A percentile compares a stretch with the other conserved stretches of the same genome.
phyloP scores from a whole-genome alignment of 1,140 invertebrate genomes.

The Drosophila chauvacae region DNA sequence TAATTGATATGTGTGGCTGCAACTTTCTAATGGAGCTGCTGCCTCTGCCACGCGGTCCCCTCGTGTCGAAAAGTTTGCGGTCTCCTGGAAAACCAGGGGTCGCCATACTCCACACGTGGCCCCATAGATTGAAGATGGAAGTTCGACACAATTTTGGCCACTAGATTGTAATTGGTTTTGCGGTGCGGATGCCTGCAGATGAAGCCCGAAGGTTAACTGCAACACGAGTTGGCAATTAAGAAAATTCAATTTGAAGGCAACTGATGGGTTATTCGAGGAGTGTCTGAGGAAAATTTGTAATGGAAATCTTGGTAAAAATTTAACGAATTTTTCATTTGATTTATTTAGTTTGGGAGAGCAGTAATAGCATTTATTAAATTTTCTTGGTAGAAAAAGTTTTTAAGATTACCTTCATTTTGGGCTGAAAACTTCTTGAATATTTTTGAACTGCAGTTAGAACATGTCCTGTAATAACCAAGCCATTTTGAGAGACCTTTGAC shows the following conservation, averaged over 20 bases:
- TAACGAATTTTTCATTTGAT: not conserved
- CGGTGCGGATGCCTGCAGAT: constrained; percentile 39
- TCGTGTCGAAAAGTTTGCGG: constrained; percentile 56
- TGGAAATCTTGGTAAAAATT: not conserved
- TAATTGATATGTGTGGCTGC: constrained; percentile 76
- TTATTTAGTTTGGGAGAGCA: not conserved
- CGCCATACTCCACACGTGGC: constrained; percentile 33
- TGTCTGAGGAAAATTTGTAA: not conserved
- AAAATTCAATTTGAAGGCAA: constrained; percentile 41
- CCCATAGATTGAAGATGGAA: constrained; percentile 23
- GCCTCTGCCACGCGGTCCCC: not conserved
- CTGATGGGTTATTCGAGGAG: constrained; percentile 11
- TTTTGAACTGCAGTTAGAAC: not conserved
- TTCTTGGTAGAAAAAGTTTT: not conserved
- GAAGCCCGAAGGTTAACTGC: constrained; percentile 43
- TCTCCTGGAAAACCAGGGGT: constrained; percentile 17
- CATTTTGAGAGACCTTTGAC: constrained; percentile 17
- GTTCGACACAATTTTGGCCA: constrained; percentile 36
- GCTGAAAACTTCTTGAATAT: not conserved
- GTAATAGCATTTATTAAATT: not conserved
- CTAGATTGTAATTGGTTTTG: constrained; percentile 56
- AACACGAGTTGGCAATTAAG: constrained; percentile 46
- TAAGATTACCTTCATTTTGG: not conserved
- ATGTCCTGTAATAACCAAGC: not conserved
- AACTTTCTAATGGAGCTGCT: constrained; percentile 70